These are phyloP conservation scores for Unio delphinus DNA, from an alignment of 2,888 invertebrate species.

Conservation along the genomic window DNA sequence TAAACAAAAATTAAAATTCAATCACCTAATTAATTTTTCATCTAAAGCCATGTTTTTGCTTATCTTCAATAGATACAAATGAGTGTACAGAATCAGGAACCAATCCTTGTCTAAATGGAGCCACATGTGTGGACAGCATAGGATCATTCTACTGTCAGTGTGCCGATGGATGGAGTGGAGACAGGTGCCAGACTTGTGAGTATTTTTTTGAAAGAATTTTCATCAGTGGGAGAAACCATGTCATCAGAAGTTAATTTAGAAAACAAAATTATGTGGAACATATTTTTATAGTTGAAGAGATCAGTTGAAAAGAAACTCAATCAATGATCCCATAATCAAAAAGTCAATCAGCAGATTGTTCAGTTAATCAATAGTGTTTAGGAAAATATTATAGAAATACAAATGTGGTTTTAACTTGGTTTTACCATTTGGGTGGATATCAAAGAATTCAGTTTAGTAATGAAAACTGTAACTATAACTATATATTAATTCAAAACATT, in stretches of 20 bases:
- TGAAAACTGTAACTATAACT: too few relatives aligned
- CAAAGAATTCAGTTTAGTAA: neutral
- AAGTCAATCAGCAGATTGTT: neutral
- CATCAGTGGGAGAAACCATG: too few relatives aligned
- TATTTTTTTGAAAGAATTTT: constrained; percentile 69
- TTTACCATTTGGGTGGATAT: neutral
- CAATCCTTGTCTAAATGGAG: constrained; percentile 22
- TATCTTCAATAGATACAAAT: neutral
- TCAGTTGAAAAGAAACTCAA: neutral
- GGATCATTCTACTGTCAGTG: constrained; percentile 73
- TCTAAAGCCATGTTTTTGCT: too few relatives aligned
- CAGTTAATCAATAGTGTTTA: neutral
- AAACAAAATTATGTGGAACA: neutral
- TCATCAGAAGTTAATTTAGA: neutral
- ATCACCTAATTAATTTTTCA: too few relatives aligned
- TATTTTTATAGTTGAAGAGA: neutral
- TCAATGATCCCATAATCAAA: neutral
- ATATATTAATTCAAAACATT: too few relatives aligned
- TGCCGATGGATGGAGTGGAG: constrained; percentile 76
- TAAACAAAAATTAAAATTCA: too few relatives aligned
- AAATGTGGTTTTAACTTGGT: too few relatives aligned
- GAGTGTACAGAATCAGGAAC: constrained; percentile 15
- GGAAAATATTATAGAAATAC: neutral
- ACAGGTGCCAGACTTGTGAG: constrained; percentile 88
- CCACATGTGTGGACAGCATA: constrained; percentile 28